These are phyloP conservation scores for Petrophora chlorosata DNA, from an alignment of 2,888 invertebrate species.

Conservation along the genomic window DNA sequence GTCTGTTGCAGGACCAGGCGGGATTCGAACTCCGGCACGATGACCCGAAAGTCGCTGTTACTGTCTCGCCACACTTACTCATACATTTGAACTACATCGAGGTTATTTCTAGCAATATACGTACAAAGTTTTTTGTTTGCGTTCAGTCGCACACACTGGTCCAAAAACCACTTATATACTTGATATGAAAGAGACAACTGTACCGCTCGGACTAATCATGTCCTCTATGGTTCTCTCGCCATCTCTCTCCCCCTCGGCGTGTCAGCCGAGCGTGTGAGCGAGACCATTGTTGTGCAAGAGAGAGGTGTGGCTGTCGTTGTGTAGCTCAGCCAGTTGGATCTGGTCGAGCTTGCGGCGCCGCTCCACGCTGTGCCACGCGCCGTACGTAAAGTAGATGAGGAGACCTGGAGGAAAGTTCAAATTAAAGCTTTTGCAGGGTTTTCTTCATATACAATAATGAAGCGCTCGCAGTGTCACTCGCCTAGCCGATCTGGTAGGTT, in stretches of 20 bases:
- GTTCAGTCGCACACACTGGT: too few species aligned
- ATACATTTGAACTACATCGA: too few species aligned
- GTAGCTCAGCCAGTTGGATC: slow-evolving; percentile 59
- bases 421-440: too few species aligned
- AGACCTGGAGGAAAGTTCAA: slow-evolving; percentile 79
- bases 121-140: too few species aligned
- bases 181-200: slow-evolving; percentile 67
- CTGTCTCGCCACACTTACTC: too few species aligned
- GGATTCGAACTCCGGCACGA: too few species aligned
- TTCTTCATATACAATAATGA: neutral
- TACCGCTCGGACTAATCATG: slow-evolving; percentile 58
- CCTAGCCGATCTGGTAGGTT: too few species aligned
- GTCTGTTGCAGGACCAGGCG: too few species aligned
- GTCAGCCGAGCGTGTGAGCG: slow-evolving; percentile 69
- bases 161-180: slow-evolving; percentile 67
- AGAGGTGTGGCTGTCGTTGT: slow-evolving; percentile 68
- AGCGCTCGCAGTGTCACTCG: too few species aligned
- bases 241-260: slow-evolving; percentile 12
- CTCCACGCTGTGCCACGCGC: slow-evolving; percentile 87
- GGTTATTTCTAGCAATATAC: too few species aligned
- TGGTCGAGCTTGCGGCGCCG: slow-evolving; percentile 59
- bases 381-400: slow-evolving; percentile 88
- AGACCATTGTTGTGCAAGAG: slow-evolving; percentile 55
- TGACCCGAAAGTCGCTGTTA: too few species aligned
- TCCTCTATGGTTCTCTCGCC: too few species aligned